A percentile compares a stretch with the other conserved stretches of the same genome.
These are phyloP conservation scores for Melieria crassipennis DNA, from an alignment of 2,888 invertebrate genomes.

Conservation along the genomic window DNA sequence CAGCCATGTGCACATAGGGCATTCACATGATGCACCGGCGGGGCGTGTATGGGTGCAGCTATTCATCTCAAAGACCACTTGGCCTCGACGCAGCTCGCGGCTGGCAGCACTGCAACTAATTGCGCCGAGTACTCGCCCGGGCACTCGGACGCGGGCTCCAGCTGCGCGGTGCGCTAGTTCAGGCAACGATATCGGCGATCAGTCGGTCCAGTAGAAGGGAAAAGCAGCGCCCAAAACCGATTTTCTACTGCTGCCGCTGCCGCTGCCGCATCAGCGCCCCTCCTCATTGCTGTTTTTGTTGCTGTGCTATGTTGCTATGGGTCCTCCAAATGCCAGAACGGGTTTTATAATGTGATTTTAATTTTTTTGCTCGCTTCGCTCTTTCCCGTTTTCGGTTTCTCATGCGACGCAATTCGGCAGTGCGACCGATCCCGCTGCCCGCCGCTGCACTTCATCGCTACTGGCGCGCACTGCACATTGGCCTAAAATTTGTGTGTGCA, in stretches of 20 bases:
- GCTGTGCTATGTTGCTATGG: neutral
- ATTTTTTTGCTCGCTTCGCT: conserved; percentile 14
- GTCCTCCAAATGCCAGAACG: conserved; percentile 33
- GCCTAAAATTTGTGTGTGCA: conserved; percentile 43
- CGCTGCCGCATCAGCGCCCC: neutral
- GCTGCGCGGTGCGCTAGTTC: neutral
- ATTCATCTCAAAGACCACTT: neutral
- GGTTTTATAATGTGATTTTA: conserved; percentile 34
- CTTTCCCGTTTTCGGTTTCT: conserved; percentile 17
- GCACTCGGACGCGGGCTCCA: neutral
- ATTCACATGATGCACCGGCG: neutral
- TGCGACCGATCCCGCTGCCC: too few species aligned
- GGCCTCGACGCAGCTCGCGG: too few species aligned
- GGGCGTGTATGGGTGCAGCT: neutral
- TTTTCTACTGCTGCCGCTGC: conserved; percentile 11
- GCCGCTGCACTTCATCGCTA: too few species aligned
- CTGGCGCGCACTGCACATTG: conserved; percentile 6
- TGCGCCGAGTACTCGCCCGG: neutral
- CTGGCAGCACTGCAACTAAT: conserved; percentile 20
- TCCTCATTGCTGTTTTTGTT: neutral
- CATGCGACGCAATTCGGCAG: neutral
- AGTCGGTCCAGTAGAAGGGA: neutral
- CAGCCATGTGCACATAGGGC: neutral
- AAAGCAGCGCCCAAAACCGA: neutral
- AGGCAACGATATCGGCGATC: neutral